Conservation (phyloP, 1,140 invertebrate genomes). For the Bombus polaris region DNA sequence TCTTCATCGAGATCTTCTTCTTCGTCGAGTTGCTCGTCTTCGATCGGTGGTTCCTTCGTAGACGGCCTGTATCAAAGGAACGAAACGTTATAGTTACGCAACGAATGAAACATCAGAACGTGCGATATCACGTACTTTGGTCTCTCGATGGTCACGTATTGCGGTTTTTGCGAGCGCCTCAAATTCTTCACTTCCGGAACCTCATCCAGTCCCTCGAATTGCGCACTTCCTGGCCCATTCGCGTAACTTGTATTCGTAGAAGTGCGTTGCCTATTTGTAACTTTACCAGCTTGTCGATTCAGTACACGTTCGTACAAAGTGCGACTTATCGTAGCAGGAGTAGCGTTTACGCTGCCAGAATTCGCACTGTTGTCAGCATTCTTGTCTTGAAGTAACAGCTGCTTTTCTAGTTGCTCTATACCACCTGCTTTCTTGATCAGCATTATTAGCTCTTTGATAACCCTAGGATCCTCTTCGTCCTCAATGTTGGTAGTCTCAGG, state of each 20-base stretch:
- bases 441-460: conserved; percentile 92
- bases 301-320: conserved; percentile 89
- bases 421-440: conserved; percentile 93
- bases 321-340: conserved; percentile 87
- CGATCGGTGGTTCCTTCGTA: conserved; percentile 55
- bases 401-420: conserved; percentile 91
- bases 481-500: conserved; percentile 48
- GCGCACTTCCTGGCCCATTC: conserved; percentile 84
- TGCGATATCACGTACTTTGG: conserved; percentile 73
- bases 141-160: conserved; percentile 85
- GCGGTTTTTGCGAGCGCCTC: conserved; percentile 84
- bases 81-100: too few species aligned
- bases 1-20: conserved; percentile 77
- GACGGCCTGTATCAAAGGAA: conserved; percentile 43
- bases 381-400: conserved; percentile 85
- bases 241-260: conserved; percentile 66
- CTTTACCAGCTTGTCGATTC: conserved; percentile 77
- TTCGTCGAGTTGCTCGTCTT: conserved; percentile 73
- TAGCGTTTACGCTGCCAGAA: conserved; percentile 65
- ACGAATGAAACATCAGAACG: background rate
- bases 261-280: background rate
- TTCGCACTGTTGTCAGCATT: conserved; percentile 68
- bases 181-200: conserved; percentile 83
- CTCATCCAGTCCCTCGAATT: conserved; percentile 87
- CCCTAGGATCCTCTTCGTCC: conserved; percentile 90